Conservation (phyloP, 2,113 vertebrate species). For the Prietella phreatophila region DNA sequence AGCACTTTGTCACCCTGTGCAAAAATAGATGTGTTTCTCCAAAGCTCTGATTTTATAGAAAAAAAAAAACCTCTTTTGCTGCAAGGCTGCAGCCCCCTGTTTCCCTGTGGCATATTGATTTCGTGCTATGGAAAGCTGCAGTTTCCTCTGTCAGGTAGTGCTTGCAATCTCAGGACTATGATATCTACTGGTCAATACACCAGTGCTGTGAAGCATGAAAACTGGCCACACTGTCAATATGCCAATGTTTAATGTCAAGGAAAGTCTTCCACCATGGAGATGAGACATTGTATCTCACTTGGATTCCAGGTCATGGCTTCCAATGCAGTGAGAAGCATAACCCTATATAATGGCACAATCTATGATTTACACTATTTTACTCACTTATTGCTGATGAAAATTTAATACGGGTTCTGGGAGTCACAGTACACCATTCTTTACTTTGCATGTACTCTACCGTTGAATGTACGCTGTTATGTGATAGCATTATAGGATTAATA, state of each 20-base stretch:
- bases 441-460: slow-evolving; percentile 48
- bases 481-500: slow-evolving; percentile 28
- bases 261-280: neutral
- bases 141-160: slow-evolving; percentile 56
- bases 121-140: slow-evolving; percentile 58
- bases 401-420: slow-evolving; percentile 45
- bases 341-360: slow-evolving; percentile 50
- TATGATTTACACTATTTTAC: slow-evolving; percentile 58
- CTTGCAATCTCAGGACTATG: slow-evolving; percentile 54
- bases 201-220: slow-evolving; percentile 50
- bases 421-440: slow-evolving; percentile 43
- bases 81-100: slow-evolving; percentile 61
- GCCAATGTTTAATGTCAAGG: slow-evolving; percentile 8
- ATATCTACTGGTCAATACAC: slow-evolving; percentile 54
- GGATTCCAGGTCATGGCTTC: neutral
- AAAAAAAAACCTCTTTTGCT: slow-evolving; percentile 56
- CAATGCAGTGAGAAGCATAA: neutral
- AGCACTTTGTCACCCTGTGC: slow-evolving; percentile 64
- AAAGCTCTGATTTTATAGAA: slow-evolving; percentile 55
- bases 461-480: slow-evolving; percentile 2
- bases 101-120: slow-evolving; percentile 66
- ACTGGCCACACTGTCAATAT: slow-evolving; percentile 47
- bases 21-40: slow-evolving; percentile 69
- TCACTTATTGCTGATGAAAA: slow-evolving; percentile 54
- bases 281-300: neutral